Conservation (phyloP, 1,140 invertebrate species). For the Drosophila melanica region DNA sequence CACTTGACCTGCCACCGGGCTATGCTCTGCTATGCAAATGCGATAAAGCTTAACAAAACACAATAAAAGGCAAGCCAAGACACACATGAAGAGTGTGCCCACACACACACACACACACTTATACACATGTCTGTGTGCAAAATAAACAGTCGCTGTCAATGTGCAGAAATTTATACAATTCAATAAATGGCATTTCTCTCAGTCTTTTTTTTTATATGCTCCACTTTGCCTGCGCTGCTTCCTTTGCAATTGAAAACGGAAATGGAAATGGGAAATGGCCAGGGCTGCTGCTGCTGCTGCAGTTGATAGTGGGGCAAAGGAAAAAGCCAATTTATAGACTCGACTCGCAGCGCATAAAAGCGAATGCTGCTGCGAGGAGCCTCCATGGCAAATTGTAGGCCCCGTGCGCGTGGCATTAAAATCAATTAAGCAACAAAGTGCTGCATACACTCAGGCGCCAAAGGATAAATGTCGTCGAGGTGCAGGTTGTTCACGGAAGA, state of each 20-base stretch:
- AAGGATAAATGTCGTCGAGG: slow-evolving; percentile 70
- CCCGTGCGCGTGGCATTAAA: slow-evolving; percentile 67
- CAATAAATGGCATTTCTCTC: slow-evolving; percentile 81
- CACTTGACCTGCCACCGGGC: slow-evolving; percentile 66
- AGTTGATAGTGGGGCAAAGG: slow-evolving; percentile 49
- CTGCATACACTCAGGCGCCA: slow-evolving; percentile 67
- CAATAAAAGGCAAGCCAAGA: slow-evolving; percentile 7
- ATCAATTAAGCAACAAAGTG: slow-evolving; percentile 82
- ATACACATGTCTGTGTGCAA: slow-evolving; percentile 52
- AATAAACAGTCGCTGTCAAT: slow-evolving; percentile 80
- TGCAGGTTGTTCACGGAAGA: slow-evolving; percentile 8
- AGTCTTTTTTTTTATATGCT: slow-evolving; percentile 11
- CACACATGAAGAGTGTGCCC: slow-evolving; percentile 25
- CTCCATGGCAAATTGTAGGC: slow-evolving; percentile 56
- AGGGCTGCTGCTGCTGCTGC: slow-evolving; percentile 12
- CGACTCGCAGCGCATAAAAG: slow-evolving; percentile 27
- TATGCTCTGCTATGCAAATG: slow-evolving; percentile 69
- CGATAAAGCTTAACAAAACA: slow-evolving; percentile 79
- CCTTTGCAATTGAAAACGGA: slow-evolving; percentile 78
- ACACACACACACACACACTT: slow-evolving; percentile 37
- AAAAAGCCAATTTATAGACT: slow-evolving; percentile 80
- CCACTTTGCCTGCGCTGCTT: slow-evolving; percentile 36
- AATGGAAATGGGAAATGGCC: slow-evolving; percentile 73
- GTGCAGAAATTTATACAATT: slow-evolving; percentile 83
- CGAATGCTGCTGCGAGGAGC: not conserved